A percentile compares a stretch with the other conserved stretches of the same genome.
Evolutionary conservation across 1,140 invertebrate genomes (phyloP).

Genomic region (Apis cerana): DNA sequence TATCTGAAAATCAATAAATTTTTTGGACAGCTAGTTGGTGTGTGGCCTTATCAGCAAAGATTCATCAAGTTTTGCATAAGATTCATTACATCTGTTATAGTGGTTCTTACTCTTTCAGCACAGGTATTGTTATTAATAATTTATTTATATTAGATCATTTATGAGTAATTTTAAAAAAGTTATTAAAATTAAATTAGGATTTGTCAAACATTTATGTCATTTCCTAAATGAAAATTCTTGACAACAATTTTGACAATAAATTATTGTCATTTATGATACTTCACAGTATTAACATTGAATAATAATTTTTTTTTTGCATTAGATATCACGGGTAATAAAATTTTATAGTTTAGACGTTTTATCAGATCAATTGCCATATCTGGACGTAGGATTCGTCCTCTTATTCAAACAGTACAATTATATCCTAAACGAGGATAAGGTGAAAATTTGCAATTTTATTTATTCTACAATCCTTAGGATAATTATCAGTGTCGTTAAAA

Average conservation of each 20-base stretch:
- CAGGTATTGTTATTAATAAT: neutral
- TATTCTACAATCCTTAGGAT: neutral
- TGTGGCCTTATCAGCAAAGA: constrained; percentile 3
- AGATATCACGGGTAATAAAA: neutral
- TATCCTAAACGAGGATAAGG: neutral
- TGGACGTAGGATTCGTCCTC: neutral
- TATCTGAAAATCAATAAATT: neutral
- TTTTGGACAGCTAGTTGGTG: neutral
- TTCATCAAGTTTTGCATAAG: neutral
- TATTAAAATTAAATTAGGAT: too few relatives aligned
- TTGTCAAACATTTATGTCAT: too few relatives aligned
- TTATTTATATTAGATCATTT: too few relatives aligned
- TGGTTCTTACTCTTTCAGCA: neutral
- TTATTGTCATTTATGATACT: too few relatives aligned
- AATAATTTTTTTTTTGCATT: neutral
- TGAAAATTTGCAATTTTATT: neutral
- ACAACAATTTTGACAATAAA: too few relatives aligned
- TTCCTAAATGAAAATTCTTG: too few relatives aligned
- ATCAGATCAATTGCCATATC: neutral
- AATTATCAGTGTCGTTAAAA: neutral
- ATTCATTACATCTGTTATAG: neutral
- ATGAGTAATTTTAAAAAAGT: too few relatives aligned
- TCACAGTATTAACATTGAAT: too few relatives aligned
- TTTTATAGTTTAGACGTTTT: neutral
- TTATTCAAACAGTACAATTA: neutral